A percentile compares a stretch with the other conserved stretches of the same genome.
Conservation (phyloP, 2,888 invertebrate species). For the Zhengitettix transpicula region DNA sequence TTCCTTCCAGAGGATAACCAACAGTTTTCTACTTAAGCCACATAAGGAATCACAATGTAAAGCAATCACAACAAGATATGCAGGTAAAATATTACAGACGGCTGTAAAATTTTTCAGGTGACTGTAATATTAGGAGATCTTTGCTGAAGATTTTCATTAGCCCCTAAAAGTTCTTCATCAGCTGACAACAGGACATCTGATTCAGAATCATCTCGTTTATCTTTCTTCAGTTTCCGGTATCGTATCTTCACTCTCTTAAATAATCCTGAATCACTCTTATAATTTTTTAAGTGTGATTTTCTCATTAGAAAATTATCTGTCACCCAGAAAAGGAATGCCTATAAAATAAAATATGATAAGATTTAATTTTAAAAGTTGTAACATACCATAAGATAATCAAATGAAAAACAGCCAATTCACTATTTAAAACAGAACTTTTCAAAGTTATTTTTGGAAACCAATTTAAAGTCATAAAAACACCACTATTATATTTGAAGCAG, state of each 20-base stretch:
- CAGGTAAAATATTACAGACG: no score
- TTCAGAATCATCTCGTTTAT: constrained; percentile 38
- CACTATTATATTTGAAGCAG: no score
- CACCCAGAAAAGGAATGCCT: constrained; percentile 76
- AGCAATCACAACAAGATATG: no score
- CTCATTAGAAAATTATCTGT: constrained; percentile 72
- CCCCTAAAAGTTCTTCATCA: constrained; percentile 43
- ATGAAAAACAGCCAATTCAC: no score
- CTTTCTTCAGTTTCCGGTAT: constrained; percentile 39
- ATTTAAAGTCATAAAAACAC: no score
- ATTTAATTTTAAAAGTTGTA: neutral
- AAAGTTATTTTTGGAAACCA: no score
- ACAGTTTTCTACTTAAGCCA: no score
- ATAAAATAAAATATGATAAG: constrained; percentile 21
- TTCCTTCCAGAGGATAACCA: no score
- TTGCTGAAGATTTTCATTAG: constrained; percentile 15
- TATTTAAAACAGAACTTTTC: no score
- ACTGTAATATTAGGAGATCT: constrained; percentile 1
- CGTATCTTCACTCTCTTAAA: constrained; percentile 28
- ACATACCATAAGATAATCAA: no score
- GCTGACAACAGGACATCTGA: constrained; percentile 28
- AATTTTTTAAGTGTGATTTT: constrained; percentile 17
- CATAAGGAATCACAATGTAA: no score
- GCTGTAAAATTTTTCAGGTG: neutral
- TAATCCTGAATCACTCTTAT: constrained; percentile 20